These are phyloP conservation scores for Drosophila rhopaloa DNA, from an alignment of 1,140 invertebrate species.

Conservation along the genomic window DNA sequence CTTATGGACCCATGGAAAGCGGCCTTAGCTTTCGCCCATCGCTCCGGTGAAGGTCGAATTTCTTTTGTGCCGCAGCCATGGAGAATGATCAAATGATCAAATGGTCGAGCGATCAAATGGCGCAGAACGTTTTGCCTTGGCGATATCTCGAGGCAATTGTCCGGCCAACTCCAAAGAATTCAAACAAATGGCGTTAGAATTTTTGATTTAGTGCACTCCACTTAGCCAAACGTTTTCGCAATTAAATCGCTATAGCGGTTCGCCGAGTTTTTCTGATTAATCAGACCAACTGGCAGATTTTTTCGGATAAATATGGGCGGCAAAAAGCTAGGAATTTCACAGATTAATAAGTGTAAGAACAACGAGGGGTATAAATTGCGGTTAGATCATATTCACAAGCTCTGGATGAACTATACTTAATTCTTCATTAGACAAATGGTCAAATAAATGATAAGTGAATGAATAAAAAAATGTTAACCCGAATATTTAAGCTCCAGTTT, in stretches of 20 bases:
- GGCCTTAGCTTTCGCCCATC: conserved; percentile 64
- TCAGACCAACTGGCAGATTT: neutral
- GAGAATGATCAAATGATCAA: conserved; percentile 43
- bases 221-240: conserved; percentile 30
- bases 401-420: no score
- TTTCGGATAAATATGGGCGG: neutral
- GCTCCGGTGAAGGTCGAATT: conserved; percentile 70
- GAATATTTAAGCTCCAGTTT: no score
- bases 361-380: no score
- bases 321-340: neutral
- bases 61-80: conserved; percentile 33
- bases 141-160: conserved; percentile 42
- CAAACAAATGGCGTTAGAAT: conserved; percentile 37
- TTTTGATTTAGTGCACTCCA: conserved; percentile 47
- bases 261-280: conserved; percentile 7
- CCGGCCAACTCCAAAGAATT: conserved; percentile 18
- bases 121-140: conserved; percentile 45
- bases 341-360: no score
- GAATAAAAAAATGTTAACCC: no score
- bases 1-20: conserved; percentile 68
- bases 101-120: conserved; percentile 15
- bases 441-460: no score
- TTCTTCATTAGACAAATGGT: no score
- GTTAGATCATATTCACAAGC: no score
- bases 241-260: conserved; percentile 35